A percentile compares a stretch with the other conserved stretches of the same genome.
phyloP scores from a whole-genome alignment of 2,888 invertebrate species.

The Galerucella calmariensis region DNA sequence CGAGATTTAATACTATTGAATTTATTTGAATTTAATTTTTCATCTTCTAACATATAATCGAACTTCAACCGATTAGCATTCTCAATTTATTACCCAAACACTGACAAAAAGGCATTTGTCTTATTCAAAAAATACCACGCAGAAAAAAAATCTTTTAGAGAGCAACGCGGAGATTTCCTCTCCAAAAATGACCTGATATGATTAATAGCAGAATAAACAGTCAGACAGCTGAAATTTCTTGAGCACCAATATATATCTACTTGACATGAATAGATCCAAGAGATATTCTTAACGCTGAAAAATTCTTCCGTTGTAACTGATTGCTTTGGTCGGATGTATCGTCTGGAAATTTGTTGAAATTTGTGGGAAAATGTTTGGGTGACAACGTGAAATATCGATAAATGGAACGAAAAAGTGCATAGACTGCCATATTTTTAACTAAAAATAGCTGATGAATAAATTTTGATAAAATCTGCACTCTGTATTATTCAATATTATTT shows the following conservation, averaged over 20 bases:
- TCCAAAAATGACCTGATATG: conserved; percentile 23
- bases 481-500: no score
- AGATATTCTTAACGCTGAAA: conserved; percentile 12
- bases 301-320: conserved; percentile 5
- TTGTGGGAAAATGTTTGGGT: background rate
- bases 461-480: no score
- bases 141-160: background rate
- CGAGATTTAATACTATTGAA: no score
- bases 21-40: no score
- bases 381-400: background rate
- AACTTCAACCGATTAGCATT: background rate
- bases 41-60: background rate
- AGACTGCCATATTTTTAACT: no score
- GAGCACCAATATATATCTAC: conserved; percentile 31
- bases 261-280: conserved; percentile 17
- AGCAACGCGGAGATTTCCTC: conserved; percentile 6
- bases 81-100: background rate
- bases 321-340: conserved; percentile 15
- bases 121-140: background rate
- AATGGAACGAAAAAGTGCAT: background rate
- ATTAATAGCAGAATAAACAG: conserved; percentile 30
- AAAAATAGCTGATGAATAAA: no score
- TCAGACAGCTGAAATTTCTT: conserved; percentile 26
- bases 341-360: background rate
- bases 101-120: conserved; percentile 3